Evolutionary conservation across 2,888 invertebrate genomes (phyloP).

Genomic region (Scaptomyza caliginosa): DNA sequence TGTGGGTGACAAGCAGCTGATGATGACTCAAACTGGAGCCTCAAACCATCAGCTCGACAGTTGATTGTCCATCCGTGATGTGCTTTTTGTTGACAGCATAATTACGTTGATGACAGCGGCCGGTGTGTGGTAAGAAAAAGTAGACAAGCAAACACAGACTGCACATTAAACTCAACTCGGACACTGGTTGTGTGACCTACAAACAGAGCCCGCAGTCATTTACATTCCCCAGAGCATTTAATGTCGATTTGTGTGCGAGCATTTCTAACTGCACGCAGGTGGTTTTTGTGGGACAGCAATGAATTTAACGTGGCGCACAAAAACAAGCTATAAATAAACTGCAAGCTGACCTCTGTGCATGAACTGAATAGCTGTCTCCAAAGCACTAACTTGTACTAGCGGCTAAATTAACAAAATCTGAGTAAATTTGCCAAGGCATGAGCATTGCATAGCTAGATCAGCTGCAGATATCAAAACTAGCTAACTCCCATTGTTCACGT

Average conservation of each 20-base stretch:
- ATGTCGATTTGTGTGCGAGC: slow-evolving; percentile 11
- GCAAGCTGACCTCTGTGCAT: slow-evolving; percentile 9
- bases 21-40: slow-evolving; percentile 51
- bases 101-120: slow-evolving; percentile 66
- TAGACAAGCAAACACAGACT: slow-evolving; percentile 49
- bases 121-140: neutral
- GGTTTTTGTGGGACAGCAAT: slow-evolving; percentile 30
- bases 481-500: too few species aligned
- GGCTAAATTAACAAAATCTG: neutral
- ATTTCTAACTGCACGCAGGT: slow-evolving; percentile 44
- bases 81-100: slow-evolving; percentile 77
- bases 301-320: slow-evolving; percentile 33
- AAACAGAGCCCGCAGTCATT: neutral
- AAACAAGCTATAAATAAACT: slow-evolving; percentile 52
- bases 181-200: slow-evolving; percentile 9
- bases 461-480: too few species aligned
- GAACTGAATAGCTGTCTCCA: neutral
- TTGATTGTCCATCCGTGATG: slow-evolving; percentile 36
- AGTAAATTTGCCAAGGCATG: neutral
- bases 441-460: too few species aligned
- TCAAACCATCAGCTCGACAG: neutral
- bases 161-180: slow-evolving; percentile 28
- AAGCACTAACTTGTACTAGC: neutral
- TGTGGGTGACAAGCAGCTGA: slow-evolving; percentile 51
- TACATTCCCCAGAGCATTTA: neutral